Evolutionary conservation across 2,888 invertebrate species (phyloP), one percentile per base, ranked within the genome.

Genomic region (Tenthredo amoena): DNA sequence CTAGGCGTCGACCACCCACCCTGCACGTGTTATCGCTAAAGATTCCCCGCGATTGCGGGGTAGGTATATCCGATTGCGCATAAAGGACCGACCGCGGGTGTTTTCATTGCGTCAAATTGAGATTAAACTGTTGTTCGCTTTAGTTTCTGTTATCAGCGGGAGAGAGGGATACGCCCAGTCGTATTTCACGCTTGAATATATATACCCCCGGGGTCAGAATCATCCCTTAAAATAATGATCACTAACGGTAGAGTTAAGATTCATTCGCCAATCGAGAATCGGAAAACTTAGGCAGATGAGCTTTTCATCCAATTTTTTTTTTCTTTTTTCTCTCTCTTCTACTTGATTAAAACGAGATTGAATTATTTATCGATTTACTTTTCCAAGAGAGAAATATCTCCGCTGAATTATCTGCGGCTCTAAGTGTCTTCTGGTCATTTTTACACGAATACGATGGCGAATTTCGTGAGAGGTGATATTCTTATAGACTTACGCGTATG

Each of bases 101-200:
- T 83, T 83, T 83, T 83, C 83, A 83, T 83, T 83, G 68, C 83
- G 65, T 83, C 83, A 83, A 83, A 83, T 83, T 83, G 83, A 65
- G 83, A 83, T 83, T 83, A 83, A 83, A 83, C 68, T 71, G 83
- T 83, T 83, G 43, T 71, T 68, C 83, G 47, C 43, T 68, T 71
- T 47, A 62, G 62, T 18, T 83, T 83, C 34, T 68, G 18, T 68
- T 83, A 83, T 83, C 83, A 62, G 77, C 26, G 77, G 50, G 34
- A 34, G 77, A 18, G 31, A 47, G n/a, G 10, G 77, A 77, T 31
- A 77, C 77, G 77, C 77, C 77, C 55, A 21, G 37, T 81, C 81
- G 81, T 81, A 62, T 81, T 81, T 81, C 62, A 81, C 62, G 37
- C 40, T 50, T 81, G 40, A 74, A 43, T 74, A 74, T 74, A 74